Percentiles rank a stretch among this genome's conserved stretches.
These are phyloP conservation scores for Autographa pulchrina DNA, from an alignment of 2,888 invertebrate species.

Conservation along the genomic window DNA sequence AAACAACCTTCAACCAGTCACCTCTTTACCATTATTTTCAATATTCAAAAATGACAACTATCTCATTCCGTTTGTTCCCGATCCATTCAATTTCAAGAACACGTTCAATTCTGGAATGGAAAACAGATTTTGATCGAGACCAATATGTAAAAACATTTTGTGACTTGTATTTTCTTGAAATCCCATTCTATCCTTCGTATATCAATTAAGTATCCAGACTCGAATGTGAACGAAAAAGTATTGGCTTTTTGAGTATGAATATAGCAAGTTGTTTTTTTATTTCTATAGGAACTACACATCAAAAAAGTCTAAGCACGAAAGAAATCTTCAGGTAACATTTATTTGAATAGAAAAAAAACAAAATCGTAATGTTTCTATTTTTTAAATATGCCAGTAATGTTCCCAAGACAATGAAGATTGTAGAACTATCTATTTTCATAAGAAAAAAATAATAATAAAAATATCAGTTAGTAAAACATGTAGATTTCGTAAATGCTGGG, in stretches of 20 bases:
- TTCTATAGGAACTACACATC: no score
- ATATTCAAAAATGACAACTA: not conserved
- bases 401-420: no score
- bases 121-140: constrained; percentile 2
- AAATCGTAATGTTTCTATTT: no score
- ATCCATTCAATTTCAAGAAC: constrained; percentile 14
- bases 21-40: not conserved
- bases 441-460: no score
- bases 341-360: no score
- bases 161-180: constrained; percentile 8
- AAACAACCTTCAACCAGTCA: not conserved
- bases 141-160: constrained; percentile 7
- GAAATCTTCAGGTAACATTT: no score
- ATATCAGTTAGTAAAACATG: no score
- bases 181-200: constrained; percentile 15
- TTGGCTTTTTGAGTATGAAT: constrained; percentile 2
- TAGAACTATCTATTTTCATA: no score
- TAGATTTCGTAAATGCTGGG: no score
- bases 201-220: constrained; percentile 9
- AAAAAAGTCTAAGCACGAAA: no score
- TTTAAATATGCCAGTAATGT: no score
- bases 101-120: constrained; percentile 14
- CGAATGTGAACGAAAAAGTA: not conserved
- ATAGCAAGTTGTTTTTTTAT: no score
- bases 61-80: not conserved